Conservation (phyloP, 30 jellyfish, hydroid and myxozoan genomes). For the Aurelia aurita region DNA sequence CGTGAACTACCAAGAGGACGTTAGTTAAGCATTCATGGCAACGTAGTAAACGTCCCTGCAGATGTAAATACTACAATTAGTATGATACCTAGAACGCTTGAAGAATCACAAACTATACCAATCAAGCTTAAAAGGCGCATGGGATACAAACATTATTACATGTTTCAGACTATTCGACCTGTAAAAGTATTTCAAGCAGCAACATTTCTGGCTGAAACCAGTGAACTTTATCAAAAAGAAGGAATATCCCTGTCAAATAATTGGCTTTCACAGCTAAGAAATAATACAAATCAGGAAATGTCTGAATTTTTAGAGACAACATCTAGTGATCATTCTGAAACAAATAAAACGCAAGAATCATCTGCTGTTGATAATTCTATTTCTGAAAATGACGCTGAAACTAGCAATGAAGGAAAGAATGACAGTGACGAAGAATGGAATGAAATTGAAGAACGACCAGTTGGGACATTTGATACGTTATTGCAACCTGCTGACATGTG, state of each 20-base stretch:
- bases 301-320: too few species aligned
- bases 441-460: constrained; percentile 5
- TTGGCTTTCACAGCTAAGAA: too few species aligned
- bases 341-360: not conserved
- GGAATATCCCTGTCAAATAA: not conserved
- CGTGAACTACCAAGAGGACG: constrained; percentile 47
- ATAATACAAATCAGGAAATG: too few species aligned
- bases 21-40: constrained; percentile 48
- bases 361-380: not conserved
- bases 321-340: not conserved
- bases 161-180: constrained; percentile 8
- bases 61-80: constrained; percentile 18
- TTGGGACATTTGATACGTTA: constrained; percentile 19
- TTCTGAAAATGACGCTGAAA: not conserved
- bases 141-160: not conserved
- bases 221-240: constrained; percentile 8
- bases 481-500: not conserved
- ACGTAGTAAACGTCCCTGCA: constrained; percentile 61
- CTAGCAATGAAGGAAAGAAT: too few species aligned
- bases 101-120: constrained; percentile 35
- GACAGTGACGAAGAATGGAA: constrained; percentile 31
- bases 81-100: not conserved
- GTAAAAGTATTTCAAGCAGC: constrained; percentile 11
- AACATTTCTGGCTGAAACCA: not conserved
- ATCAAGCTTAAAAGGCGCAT: not conserved